phyloP scores from a whole-genome alignment of 2,888 invertebrate species.

The Petrolisthes manimaculis region DNA sequence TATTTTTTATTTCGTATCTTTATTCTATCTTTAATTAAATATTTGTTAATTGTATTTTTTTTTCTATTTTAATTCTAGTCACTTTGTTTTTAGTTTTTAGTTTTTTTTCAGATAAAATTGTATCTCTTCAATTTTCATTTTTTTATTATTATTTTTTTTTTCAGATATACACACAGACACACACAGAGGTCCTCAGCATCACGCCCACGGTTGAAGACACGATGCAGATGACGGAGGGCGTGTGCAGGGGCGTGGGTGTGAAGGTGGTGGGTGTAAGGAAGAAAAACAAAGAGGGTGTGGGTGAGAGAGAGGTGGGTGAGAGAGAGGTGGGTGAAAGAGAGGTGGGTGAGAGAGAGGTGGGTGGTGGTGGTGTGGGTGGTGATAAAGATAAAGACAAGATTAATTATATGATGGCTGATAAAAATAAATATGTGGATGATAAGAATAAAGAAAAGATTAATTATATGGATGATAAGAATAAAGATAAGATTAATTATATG shows the following conservation, averaged over 20 bases:
- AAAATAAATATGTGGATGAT: too few species aligned
- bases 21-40: too few species aligned
- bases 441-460: too few species aligned
- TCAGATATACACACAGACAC: slow-evolving; percentile 29
- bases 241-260: not conserved
- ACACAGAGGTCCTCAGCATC: slow-evolving; percentile 6
- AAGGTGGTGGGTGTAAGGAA: not conserved
- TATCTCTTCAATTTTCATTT: too few species aligned
- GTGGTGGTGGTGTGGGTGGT: not conserved
- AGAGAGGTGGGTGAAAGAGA: not conserved
- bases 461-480: too few species aligned
- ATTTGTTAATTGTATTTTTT: too few species aligned
- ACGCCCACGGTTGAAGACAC: slow-evolving; percentile 6
- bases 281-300: not conserved
- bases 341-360: not conserved
- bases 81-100: too few species aligned
- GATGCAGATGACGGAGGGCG: not conserved
- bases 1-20: too few species aligned
- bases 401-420: too few species aligned
- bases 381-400: not conserved
- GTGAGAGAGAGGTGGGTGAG: not conserved
- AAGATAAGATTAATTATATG: too few species aligned
- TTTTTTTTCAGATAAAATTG: too few species aligned
- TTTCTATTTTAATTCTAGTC: too few species aligned
- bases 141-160: not conserved